Evolutionary conservation across 2,888 invertebrate genomes (phyloP), one percentile per base, ranked within the genome.

Genomic region (Danaus chrysippus): DNA sequence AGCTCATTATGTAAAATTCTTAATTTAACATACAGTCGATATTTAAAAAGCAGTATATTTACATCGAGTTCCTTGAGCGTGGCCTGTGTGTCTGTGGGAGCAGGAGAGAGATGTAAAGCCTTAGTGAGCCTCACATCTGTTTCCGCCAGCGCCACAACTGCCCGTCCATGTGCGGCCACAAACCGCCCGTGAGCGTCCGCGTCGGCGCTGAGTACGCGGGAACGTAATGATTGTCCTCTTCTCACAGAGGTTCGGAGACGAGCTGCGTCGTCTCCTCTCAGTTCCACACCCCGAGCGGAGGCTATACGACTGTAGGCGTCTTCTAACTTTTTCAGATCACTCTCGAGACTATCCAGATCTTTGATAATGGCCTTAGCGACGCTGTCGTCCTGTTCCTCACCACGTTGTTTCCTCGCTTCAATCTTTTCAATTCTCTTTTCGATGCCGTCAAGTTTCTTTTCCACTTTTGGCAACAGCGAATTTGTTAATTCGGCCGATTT

Each of bases 121-220:
- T 95, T 92, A 0, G 95, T 95, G 13, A 97, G 83, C 44, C 94
- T 89, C 0, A 94, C 94, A 72, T 96, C 95, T 0, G 95, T 92
- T 71, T 94, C 93, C 0, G 94, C 94, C 19, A 96, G 81, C 2
- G 93, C 93, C 11, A 95, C 92, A 0, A 96, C 92, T 0, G 95
- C 94, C 42, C 92, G 92, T 5, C 94, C 93, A 64, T 96, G 96
- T 12, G 94, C 94, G 2, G 93, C 92, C 12, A 93, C 92, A 73
- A 96, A 95, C 71, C 94, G 94, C 1, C 93, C 88, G 71, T 94
- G 94, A 1, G 92, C 85, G 65, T 93, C 93, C 0, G 91, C 91
- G 1, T 93, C 92, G 0, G 95, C 91, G 0, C 92, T 90, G 61
- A 92, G 86, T 42, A 93, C 92, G 44, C 93, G 92, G 0, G 93